Evolutionary conservation across 2,888 invertebrate species (phyloP).

Genomic region (Apotomis turbidana): DNA sequence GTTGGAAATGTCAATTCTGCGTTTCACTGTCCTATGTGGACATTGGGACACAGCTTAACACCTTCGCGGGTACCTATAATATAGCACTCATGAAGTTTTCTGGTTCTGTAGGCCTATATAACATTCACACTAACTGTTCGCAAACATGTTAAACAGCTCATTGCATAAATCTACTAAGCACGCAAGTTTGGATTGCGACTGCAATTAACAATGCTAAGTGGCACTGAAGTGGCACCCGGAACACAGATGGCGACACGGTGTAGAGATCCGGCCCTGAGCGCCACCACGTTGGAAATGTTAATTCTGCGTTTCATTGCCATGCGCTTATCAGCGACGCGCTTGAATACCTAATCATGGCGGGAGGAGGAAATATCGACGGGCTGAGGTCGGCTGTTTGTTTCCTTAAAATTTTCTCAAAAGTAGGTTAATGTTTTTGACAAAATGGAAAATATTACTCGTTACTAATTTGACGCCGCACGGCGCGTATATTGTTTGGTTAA

Average conservation of each 20-base stretch:
- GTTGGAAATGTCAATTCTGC: no score
- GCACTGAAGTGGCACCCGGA: conserved; percentile 52
- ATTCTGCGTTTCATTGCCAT: conserved; percentile 58
- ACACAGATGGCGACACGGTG: conserved; percentile 74
- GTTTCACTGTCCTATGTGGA: no score
- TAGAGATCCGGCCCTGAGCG: conserved; percentile 59
- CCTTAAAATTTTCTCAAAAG: not conserved
- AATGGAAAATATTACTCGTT: no score
- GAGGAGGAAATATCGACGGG: conserved; percentile 34
- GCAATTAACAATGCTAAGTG: conserved; percentile 32
- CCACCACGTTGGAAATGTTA: conserved; percentile 61
- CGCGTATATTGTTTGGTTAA: no score
- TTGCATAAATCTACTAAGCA: not conserved
- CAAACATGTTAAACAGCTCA: no score
- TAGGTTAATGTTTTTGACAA: not conserved
- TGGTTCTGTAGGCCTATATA: no score
- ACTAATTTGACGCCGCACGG: no score
- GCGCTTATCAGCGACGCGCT: conserved; percentile 45
- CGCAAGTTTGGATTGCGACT: conserved; percentile 4
- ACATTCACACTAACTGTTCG: no score
- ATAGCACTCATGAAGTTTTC: no score
- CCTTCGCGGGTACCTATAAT: no score
- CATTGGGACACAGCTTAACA: no score
- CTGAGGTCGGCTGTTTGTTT: conserved; percentile 3
- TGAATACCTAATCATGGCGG: conserved; percentile 47